Conservation (phyloP, 1,140 invertebrate species). For the Rhagoletis pomonella region DNA sequence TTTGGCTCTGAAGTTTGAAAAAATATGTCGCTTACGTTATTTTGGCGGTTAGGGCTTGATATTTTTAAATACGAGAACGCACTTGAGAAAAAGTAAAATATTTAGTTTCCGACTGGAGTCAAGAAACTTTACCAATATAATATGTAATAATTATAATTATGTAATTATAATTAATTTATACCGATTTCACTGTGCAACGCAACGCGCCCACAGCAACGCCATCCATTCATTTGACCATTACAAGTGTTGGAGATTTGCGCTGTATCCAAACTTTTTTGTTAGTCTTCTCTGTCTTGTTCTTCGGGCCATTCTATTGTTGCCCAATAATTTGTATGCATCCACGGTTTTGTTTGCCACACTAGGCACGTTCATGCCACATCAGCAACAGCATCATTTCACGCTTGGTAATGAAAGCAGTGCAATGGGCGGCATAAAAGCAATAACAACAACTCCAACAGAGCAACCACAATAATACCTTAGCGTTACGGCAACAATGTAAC, state of each 20-base stretch:
- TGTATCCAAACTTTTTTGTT: neutral
- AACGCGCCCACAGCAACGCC: neutral
- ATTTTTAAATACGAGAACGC: no score
- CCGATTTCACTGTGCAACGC: neutral
- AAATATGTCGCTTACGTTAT: no score
- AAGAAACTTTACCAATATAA: no score
- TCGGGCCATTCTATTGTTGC: neutral
- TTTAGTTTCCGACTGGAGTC: no score
- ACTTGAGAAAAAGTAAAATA: no score
- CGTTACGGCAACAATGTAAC: constrained; percentile 19
- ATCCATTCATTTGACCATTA: neutral
- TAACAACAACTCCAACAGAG: neutral
- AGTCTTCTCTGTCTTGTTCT: neutral
- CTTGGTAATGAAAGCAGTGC: neutral
- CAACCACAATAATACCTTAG: neutral
- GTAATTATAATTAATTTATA: neutral
- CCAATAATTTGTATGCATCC: constrained; percentile 44
- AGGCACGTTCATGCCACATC: constrained; percentile 48
- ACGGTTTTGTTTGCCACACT: constrained; percentile 14
- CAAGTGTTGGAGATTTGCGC: neutral
- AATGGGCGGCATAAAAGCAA: neutral
- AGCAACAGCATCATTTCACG: constrained; percentile 44
- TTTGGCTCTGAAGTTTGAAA: no score
- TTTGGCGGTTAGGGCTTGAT: no score
- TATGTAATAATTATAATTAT: no score